A percentile compares a stretch with the other conserved stretches of the same genome.
These are phyloP conservation scores for Pterophyllum scalare DNA, from an alignment of 2,113 vertebrate species.

Conservation along the genomic window DNA sequence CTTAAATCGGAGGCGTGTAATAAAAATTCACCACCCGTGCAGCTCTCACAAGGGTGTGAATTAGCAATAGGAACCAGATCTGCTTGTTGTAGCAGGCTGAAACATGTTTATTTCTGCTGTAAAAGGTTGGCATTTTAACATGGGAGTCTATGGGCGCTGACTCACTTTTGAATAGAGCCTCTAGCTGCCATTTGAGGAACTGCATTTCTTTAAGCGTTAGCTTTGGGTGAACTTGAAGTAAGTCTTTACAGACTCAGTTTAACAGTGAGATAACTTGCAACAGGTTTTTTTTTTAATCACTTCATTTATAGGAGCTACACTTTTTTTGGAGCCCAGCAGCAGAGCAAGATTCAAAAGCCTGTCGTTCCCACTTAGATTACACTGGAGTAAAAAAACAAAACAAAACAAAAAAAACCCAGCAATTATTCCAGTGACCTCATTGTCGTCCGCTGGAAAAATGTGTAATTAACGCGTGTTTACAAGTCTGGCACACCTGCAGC, in stretches of 20 bases:
- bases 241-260: neutral
- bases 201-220: neutral
- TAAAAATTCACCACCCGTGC: neutral
- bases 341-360: neutral
- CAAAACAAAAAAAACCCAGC: conserved; percentile 79
- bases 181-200: neutral
- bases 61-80: neutral
- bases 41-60: neutral
- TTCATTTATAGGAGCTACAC: neutral
- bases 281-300: neutral
- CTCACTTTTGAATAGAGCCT: neutral
- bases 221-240: neutral
- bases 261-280: neutral
- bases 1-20: neutral
- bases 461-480: conserved; percentile 96
- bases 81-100: neutral
- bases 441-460: conserved; percentile 94
- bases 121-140: neutral
- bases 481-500: conserved; percentile 97
- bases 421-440: conserved; percentile 99
- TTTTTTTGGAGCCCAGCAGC: conserved; percentile 7
- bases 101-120: neutral
- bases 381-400: neutral
- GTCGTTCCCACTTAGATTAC: conserved; percentile 38
- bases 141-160: neutral